Evolutionary conservation across 2,888 invertebrate species (phyloP), one percentile per base, ranked within the genome.

Genomic region (Panopea generosa): DNA sequence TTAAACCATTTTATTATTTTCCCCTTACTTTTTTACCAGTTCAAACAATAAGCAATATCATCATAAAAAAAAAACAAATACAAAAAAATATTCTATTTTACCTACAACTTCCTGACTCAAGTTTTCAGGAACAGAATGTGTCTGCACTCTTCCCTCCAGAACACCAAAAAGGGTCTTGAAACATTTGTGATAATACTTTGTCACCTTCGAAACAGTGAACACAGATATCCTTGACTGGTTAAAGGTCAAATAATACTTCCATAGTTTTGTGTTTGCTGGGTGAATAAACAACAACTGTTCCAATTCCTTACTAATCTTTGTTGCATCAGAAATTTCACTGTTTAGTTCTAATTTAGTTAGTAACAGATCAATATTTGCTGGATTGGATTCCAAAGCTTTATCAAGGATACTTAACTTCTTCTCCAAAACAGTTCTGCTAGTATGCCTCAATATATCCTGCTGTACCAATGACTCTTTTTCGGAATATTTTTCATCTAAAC

Each of bases 321-420:
- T 84, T 26, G 85, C 61, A 26, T 92, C 92, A 90, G 89, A 90
- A 2, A 91, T 72, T 27, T 90, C 88, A 49, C 88, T 82, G 55
- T 89, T 87, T 7, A 93, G 71, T 43, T 92, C 89, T 43, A 93
- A 75, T 63, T 90, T 90, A 22, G 86, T 84, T 26, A 92, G 62
- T 59, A 91, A 86, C 38, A 93, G 80, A n/a, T 88, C 84, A n/a
- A 93, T 83, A 27, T 88, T 87, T 14, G 85, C 87, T 0, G 92
- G 92, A 77, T 93, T 93, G 18, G 84, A 76, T 63, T 88, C 87
- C 9, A 93, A 77, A 1, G 93, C 93, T 75, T 91, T 90, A 3
- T 93, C 92, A 22, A 93, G 71, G 65, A 93, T 92, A 14, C 92
- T 85, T 11, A 92, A 61, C 79, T 93, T 93, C 69, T 92, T 93